Percentiles rank a stretch among this genome's conserved stretches.
These are phyloP conservation scores for Nothocercus julius DNA, from an alignment of 2,113 vertebrate genomes.

Conservation along the genomic window DNA sequence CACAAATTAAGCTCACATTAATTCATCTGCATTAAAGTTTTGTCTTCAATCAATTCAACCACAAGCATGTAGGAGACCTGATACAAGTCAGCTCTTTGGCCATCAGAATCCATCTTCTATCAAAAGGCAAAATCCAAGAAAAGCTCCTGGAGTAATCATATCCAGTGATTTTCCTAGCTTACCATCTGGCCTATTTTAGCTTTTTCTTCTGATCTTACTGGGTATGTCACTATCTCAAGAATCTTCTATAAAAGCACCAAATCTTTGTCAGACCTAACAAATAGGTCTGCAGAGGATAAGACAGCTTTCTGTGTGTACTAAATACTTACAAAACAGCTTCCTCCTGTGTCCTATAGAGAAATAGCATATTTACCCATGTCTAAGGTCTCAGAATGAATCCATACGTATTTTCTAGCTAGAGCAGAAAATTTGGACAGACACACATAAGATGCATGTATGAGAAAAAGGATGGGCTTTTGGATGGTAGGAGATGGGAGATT, in stretches of 20 bases:
- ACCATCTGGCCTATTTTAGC: not conserved
- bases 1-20: not conserved
- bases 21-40: not conserved
- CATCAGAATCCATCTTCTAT: not conserved
- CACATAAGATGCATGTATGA: not conserved
- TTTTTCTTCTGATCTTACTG: not conserved
- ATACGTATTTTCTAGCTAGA: not conserved
- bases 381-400: not conserved
- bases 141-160: not conserved
- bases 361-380: not conserved
- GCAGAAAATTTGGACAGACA: rapidly evolving
- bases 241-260: not conserved
- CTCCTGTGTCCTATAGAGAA: not conserved
- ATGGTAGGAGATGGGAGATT: not conserved
- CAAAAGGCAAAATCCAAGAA: not conserved
- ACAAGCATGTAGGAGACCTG: not conserved
- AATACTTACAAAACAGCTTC: not conserved
- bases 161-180: not conserved
- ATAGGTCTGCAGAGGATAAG: not conserved
- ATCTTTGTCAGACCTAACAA: not conserved
- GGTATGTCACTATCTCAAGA: not conserved
- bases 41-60: not conserved
- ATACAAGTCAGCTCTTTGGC: not conserved
- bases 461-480: not conserved
- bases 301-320: not conserved